Conservation (phyloP, 53 echinoderm and acorn worm genomes). For the Apostichopus leukothele region DNA sequence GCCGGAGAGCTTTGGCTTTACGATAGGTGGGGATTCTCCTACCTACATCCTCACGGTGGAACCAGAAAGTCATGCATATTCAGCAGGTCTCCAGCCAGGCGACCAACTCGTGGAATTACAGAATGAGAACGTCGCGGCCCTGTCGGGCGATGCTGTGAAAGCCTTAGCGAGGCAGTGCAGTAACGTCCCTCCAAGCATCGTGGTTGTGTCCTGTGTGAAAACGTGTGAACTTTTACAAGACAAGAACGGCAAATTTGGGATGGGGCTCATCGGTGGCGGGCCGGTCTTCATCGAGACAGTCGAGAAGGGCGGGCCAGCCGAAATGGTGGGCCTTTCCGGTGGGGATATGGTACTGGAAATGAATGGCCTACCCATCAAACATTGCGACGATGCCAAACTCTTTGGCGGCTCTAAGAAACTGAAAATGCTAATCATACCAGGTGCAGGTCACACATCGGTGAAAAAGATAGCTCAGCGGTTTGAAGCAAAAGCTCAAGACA, state of each 20-base stretch:
- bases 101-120: slow-evolving; percentile 91
- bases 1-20: slow-evolving; percentile 95
- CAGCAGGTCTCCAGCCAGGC: slow-evolving; percentile 92
- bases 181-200: slow-evolving; percentile 89
- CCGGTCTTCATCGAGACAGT: slow-evolving; percentile 93
- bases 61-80: slow-evolving; percentile 79
- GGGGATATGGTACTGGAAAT: slow-evolving; percentile 99
- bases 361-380: slow-evolving; percentile 92
- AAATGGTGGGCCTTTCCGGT: slow-evolving; percentile 67
- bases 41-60: slow-evolving; percentile 80
- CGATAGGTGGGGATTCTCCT: slow-evolving; percentile 94
- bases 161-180: slow-evolving; percentile 74
- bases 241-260: slow-evolving; percentile 81
- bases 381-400: slow-evolving; percentile 94
- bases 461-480: slow-evolving; percentile 81
- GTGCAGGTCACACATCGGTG: slow-evolving; percentile 92
- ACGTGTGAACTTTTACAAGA: slow-evolving; percentile 82
- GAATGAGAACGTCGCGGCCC: slow-evolving; percentile 73
- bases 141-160: slow-evolving; percentile 72
- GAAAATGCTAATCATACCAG: slow-evolving; percentile 92
- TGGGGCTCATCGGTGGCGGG: slow-evolving; percentile 92
- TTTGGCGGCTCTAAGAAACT: slow-evolving; percentile 82
- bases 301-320: slow-evolving; percentile 70
- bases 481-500: slow-evolving; percentile 74
- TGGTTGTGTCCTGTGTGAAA: slow-evolving; percentile 94